phyloP scores from a whole-genome alignment of 2,797 vertebrate species.

The Acomys russatus region DNA sequence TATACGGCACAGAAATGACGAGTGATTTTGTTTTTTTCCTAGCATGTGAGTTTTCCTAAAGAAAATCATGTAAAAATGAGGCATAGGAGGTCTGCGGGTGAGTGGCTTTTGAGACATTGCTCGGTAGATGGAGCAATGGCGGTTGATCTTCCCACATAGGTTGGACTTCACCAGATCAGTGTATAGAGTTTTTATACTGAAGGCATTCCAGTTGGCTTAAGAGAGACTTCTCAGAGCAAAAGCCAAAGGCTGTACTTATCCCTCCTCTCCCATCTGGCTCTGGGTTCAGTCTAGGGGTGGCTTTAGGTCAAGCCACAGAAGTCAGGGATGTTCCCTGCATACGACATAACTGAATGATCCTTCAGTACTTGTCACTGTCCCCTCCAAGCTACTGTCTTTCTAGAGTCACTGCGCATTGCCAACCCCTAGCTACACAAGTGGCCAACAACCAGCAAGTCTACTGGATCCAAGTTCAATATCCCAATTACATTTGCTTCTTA shows the following conservation, averaged over 20 bases:
- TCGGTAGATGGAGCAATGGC: background rate
- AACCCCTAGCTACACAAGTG: background rate
- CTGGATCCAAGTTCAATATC: constrained; percentile 23
- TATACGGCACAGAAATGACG: background rate
- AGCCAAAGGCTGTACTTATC: constrained; percentile 66
- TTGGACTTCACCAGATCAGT: constrained; percentile 60
- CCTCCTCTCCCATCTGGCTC: background rate
- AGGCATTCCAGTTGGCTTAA: background rate
- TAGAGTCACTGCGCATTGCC: constrained; percentile 20
- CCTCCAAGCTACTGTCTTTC: constrained; percentile 49
- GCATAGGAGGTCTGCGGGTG: background rate
- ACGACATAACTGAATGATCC: constrained; percentile 62
- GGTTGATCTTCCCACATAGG: constrained; percentile 35
- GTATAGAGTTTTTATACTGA: constrained; percentile 64
- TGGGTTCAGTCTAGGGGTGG: background rate
- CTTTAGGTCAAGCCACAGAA: constrained; percentile 51
- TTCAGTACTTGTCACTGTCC: constrained; percentile 51
- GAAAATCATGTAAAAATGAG: background rate
- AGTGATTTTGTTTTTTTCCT: background rate
- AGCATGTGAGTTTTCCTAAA: constrained; percentile 4
- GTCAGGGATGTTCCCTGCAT: background rate
- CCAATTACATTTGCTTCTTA: background rate
- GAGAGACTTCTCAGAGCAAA: constrained; percentile 30
- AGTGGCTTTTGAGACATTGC: constrained; percentile 14
- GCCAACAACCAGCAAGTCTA: background rate